A percentile compares a stretch with the other conserved stretches of the same genome.
Conservation (phyloP, 2,888 invertebrate genomes). For the Cantharis lateralis region DNA sequence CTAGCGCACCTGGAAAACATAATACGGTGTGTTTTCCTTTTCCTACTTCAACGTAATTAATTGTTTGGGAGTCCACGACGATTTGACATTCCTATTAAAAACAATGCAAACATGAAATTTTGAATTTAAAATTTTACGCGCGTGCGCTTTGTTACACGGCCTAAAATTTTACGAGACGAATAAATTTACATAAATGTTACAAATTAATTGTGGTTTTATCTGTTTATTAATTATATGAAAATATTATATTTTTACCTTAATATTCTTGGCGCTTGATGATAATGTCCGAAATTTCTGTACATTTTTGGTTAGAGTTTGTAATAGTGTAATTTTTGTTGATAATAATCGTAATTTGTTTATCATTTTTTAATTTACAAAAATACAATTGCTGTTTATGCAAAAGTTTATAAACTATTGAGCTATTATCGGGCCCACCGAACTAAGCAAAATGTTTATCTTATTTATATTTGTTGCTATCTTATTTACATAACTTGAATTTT, state of each 20-base stretch:
- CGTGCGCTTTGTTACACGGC: neutral
- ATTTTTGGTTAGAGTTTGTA: neutral
- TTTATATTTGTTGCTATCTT: neutral
- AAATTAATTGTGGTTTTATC: too few relatives aligned
- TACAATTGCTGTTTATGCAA: neutral
- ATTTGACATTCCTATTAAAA: slow-evolving; percentile 64
- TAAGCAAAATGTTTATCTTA: neutral
- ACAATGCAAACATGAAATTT: neutral
- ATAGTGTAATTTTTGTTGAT: neutral
- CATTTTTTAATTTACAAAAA: neutral
- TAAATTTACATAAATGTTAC: too few relatives aligned
- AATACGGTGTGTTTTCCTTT: slow-evolving; percentile 66
- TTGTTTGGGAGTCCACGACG: slow-evolving; percentile 62
- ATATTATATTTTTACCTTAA: neutral
- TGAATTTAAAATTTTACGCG: neutral
- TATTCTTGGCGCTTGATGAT: neutral
- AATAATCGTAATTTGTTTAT: neutral
- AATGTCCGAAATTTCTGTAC: neutral
- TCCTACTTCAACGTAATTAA: slow-evolving; percentile 69
- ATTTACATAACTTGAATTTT: neutral
- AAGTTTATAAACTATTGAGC: neutral
- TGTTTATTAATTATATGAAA: too few relatives aligned
- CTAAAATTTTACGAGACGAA: neutral
- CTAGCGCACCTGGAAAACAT: slow-evolving; percentile 80
- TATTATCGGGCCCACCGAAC: neutral